Percentiles rank a stretch among this genome's conserved stretches.
These are phyloP conservation scores for Uloborus diversus DNA, from an alignment of 1,140 invertebrate species.

Conservation along the genomic window DNA sequence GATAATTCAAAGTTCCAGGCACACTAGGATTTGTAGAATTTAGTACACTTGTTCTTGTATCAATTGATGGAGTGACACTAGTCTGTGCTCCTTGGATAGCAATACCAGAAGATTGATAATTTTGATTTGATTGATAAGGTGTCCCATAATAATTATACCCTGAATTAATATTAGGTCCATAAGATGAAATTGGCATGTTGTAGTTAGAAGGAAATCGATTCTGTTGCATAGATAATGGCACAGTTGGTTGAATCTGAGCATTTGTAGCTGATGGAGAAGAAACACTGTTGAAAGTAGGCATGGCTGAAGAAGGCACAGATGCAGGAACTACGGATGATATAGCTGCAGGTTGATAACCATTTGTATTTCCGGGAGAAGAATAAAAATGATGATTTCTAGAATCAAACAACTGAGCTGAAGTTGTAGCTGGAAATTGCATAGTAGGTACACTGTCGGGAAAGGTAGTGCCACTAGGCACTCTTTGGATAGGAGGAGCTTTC, in stretches of 20 bases:
- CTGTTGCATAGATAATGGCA: not conserved
- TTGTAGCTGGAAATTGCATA: too few relatives aligned
- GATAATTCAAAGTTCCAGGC: not conserved
- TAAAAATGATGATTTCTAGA: too few relatives aligned
- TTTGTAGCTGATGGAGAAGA: not conserved
- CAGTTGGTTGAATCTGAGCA: not conserved
- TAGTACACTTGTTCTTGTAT: conserved; percentile 34
- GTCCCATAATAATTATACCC: not conserved
- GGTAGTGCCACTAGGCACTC: too few relatives aligned
- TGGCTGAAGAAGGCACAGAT: too few relatives aligned
- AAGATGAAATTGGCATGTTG: not conserved
- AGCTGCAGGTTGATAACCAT: too few relatives aligned
- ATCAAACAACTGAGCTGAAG: too few relatives aligned
- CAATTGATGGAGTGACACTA: conserved; percentile 41
- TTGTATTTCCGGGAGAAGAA: too few relatives aligned
- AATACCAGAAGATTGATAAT: conserved; percentile 1
- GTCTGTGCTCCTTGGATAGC: not conserved
- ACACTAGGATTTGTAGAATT: not conserved
- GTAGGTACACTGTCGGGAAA: too few relatives aligned
- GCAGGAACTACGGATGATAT: too few relatives aligned
- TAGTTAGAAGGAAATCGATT: conserved; percentile 5
- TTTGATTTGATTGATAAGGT: not conserved
- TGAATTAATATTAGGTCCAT: not conserved
- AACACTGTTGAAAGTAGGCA: too few relatives aligned
- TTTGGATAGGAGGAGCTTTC: too few relatives aligned